Conservation (phyloP, 2,888 invertebrate genomes). For the Strigamia transsilvanica region DNA sequence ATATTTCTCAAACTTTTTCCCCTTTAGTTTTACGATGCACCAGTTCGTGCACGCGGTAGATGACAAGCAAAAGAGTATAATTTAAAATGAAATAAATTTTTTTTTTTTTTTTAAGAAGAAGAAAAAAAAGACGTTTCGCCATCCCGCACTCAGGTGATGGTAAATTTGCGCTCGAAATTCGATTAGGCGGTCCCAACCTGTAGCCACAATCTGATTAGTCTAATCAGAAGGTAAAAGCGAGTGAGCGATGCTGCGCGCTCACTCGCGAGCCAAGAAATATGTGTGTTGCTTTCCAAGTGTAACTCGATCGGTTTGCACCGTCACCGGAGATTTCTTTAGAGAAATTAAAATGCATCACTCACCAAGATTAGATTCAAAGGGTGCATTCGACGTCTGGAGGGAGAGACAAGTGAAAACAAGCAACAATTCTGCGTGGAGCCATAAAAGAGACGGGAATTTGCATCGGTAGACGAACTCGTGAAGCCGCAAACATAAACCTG, state of each 20-base stretch:
- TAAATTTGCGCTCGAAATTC: neutral
- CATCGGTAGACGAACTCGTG: neutral
- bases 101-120: too few relatives aligned
- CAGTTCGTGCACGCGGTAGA: neutral
- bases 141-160: neutral
- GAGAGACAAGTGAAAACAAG: constrained; percentile 28
- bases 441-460: neutral
- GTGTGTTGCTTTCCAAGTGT: neutral
- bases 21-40: neutral
- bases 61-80: neutral
- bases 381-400: neutral
- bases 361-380: neutral
- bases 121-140: too few relatives aligned
- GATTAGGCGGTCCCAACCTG: neutral
- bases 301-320: constrained; percentile 11
- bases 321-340: neutral
- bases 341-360: constrained; percentile 34
- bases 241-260: neutral
- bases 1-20: neutral
- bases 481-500: neutral
- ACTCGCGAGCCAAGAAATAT: too few relatives aligned
- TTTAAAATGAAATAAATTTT: too few relatives aligned
- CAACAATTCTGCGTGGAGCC: neutral
- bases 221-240: neutral
- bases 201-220: neutral